Base-by-base conservation (phyloP, 35 echinoderm and acorn worm genomes). In the Diadema setosum region DNA sequence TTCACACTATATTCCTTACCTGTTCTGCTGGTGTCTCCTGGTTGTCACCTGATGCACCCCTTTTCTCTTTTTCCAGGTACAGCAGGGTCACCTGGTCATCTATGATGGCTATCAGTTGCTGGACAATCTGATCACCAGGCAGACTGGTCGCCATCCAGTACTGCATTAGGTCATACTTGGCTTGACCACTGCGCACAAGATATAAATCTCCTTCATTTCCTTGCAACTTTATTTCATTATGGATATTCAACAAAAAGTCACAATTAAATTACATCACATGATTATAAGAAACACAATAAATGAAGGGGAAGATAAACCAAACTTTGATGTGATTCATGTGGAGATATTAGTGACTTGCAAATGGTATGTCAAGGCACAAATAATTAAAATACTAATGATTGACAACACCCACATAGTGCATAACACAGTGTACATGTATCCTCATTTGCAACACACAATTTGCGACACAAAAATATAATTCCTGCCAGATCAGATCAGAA, bases 91-190 rank as follows among this genome's bases (percentile, higher is more conserved):
- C 82, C 49, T 94, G 92, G 6, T 94, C 87, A 70, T 94, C 78
- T 18, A 94, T 15, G 23, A 83, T 25, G 24, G 34, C 23, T 73
- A 90, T 75, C 81, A 90, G 87, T 39, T 18, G 44, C 27, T 75
- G 30, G 40, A 90, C 49, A 6, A 94, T 85, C 21, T 75, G 37
- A 4, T 89, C 65, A 0, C 92, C 92, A 5, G 82, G 15, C 16
- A 85, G 61, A 3, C 29, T 43, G 21, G 86, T 90, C 1, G 87
- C 42, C 32, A 81, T 90, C 92, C 92, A 94, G 59, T 94, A 94
- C 42, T 75, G 76, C 32, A 94, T 84, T 16, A 94, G 49, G 57
- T 94, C 92, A 86, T 94, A 94, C 82, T 85, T 90, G 81, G 75
- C 26, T 36, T 94, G 80, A 8, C 65, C 87, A 27, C 92, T 94